phyloP scores from a whole-genome alignment of 2,113 vertebrate genomes.

The Ptilonorhynchus violaceus region DNA sequence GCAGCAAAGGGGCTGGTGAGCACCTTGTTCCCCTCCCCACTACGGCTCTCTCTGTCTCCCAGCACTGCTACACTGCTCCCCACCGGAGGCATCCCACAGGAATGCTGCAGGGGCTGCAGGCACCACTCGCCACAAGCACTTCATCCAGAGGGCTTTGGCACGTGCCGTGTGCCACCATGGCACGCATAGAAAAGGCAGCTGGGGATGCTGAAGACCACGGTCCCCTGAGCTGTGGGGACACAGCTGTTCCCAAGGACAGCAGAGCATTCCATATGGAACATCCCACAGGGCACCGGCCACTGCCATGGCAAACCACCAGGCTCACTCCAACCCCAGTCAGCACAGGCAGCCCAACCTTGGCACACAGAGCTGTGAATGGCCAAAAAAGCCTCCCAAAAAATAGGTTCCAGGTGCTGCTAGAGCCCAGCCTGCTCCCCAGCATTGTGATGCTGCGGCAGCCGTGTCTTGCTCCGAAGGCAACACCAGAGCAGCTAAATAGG shows the following conservation, averaged over 20 bases:
- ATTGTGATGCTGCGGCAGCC: rapidly evolving
- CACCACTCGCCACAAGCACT: not conserved
- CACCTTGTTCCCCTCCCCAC: not conserved
- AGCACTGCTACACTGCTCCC: not conserved
- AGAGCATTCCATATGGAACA: not conserved
- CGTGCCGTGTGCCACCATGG: rapidly evolving
- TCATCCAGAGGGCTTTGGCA: not conserved
- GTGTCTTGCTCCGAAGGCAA: rapidly evolving
- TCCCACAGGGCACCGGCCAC: not conserved
- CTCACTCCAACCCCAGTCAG: not conserved
- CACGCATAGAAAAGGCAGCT: not conserved
- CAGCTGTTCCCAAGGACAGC: not conserved
- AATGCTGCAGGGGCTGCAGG: not conserved
- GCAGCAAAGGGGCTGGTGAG: not conserved
- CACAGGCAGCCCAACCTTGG: not conserved
- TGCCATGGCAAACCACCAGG: rapidly evolving
- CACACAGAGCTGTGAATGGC: rapidly evolving
- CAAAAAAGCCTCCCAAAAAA: not conserved
- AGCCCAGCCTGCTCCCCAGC: rapidly evolving
- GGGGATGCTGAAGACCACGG: not conserved
- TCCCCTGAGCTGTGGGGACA: not conserved
- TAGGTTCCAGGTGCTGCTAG: rapidly evolving
- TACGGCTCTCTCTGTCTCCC: not conserved
- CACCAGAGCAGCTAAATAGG: not conserved
- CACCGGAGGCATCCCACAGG: not conserved